phyloP scores from a whole-genome alignment of 1,140 invertebrate genomes.

The Apis cerana region DNA sequence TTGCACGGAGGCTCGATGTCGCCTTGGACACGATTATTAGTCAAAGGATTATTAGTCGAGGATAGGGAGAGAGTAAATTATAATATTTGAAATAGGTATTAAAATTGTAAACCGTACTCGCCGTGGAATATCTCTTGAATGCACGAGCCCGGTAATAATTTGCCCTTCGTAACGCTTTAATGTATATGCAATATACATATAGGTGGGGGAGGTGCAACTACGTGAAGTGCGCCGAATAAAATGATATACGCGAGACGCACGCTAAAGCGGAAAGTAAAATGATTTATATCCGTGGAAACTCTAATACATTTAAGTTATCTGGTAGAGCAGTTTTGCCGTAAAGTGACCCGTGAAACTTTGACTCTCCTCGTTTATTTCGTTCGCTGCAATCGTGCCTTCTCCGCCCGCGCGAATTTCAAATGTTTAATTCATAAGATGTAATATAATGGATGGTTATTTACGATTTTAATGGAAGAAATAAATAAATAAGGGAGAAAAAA shows the following conservation, averaged over 20 bases:
- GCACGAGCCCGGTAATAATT: slow-evolving; percentile 20
- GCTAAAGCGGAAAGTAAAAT: slow-evolving; percentile 16
- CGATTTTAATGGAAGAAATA: not conserved
- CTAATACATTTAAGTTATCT: slow-evolving; percentile 18
- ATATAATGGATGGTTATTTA: not conserved
- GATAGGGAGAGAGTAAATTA: not conserved
- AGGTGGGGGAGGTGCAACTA: not conserved
- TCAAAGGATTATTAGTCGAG: not conserved
- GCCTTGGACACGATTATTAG: slow-evolving; percentile 1
- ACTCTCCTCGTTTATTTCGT: not conserved
- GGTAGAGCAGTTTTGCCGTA: not conserved
- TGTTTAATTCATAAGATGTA: not conserved
- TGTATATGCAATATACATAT: not conserved
- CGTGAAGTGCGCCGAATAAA: slow-evolving; percentile 23
- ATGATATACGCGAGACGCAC: slow-evolving; percentile 17
- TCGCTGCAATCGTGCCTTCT: no score
- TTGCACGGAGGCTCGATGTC: no score
- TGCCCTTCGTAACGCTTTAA: slow-evolving; percentile 23
- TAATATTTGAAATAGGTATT: slow-evolving; percentile 24
- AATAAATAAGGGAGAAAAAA: no score
- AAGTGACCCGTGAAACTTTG: not conserved
- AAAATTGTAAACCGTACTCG: slow-evolving; percentile 28
- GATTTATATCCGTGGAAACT: slow-evolving; percentile 7
- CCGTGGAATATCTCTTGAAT: slow-evolving; percentile 12
- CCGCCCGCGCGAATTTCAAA: not conserved